Evolutionary conservation across 2,888 invertebrate species (phyloP), one percentile per base, ranked within the genome.

Genomic region (Cephus runcator): DNA sequence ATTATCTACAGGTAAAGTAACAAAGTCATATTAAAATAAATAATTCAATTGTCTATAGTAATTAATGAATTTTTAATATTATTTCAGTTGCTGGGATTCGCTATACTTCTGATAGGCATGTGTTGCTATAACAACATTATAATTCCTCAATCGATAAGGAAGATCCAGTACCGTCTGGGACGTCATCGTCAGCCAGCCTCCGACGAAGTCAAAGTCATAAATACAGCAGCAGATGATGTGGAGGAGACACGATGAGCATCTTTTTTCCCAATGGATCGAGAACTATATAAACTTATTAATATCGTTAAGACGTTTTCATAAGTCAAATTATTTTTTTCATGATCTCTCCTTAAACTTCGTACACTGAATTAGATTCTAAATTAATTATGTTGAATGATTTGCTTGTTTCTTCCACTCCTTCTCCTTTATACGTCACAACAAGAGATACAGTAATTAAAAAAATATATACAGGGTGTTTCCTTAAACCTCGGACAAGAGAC

Each of bases 51-150:
- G 75, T 69, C 75, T 77, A 4, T 23, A 56, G 9, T 23, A 9
- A 56, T 23, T 56, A 56, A 56, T 23, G 9, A 56, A 56, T 56
- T 15, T 56, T 6, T 40, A 74, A 78, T 80, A 79, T 82, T 85
- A 76, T 92, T 92, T 34, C 87, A 94, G 93, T 92, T 97, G 69
- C 90, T 97, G 83, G 98, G 98, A 9, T 98, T 98, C 89, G 87
- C 94, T 0, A 91, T 96, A 12, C 93, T 98, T 3, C 92, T 98
- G 77, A 88, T 94, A 79, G 98, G 98, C 81, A 97, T 97, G 94
- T 95, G 95, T 85, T 92, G 95, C 75, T 99, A 98, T 92, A 97
- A 97, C 86, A 93, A 95, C 73, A 89, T 95, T 0, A 83, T 95
- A 34, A 79, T 91, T 77, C 91, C 91, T 33, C 89, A 90, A 87